Percentiles rank a stretch among this genome's conserved stretches.
phyloP scores from a whole-genome alignment of 2,797 vertebrate species.

The Myripristis murdjan region DNA sequence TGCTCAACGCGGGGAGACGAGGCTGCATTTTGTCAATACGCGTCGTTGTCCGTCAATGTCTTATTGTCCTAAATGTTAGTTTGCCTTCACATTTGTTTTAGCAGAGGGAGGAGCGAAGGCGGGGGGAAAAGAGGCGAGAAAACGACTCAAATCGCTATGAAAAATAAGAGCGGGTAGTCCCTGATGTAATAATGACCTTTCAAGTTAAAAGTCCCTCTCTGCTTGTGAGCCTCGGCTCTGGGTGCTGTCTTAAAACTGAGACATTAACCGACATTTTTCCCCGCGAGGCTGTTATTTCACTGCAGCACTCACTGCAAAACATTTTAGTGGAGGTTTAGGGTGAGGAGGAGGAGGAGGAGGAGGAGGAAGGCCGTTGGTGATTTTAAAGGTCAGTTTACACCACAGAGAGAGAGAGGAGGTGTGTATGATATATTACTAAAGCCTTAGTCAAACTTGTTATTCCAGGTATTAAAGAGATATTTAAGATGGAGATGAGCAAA shows the following conservation, averaged over 20 bases:
- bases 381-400: background rate
- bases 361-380: background rate
- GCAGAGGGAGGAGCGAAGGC: background rate
- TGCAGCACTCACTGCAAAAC: too few relatives aligned
- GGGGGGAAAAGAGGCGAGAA: background rate
- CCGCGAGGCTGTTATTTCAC: too few relatives aligned
- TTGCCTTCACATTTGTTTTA: slow-evolving; percentile 55
- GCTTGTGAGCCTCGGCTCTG: slow-evolving; percentile 4
- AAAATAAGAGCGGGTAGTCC: slow-evolving; percentile 2
- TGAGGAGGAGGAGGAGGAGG: background rate
- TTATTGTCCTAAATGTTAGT: slow-evolving; percentile 63
- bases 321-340: too few relatives aligned
- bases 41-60: slow-evolving; percentile 58
- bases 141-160: background rate
- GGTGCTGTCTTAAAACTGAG: background rate
- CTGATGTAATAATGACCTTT: slow-evolving; percentile 8
- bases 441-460: slow-evolving; percentile 65
- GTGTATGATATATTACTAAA: slow-evolving; percentile 57
- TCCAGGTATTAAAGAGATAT: slow-evolving; percentile 56
- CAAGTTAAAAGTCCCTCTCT: slow-evolving; percentile 3
- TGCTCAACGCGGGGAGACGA: slow-evolving; percentile 35
- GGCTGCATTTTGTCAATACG: slow-evolving; percentile 61
- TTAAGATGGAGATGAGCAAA: slow-evolving; percentile 62
- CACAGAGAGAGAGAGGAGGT: slow-evolving; percentile 12
- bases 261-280: background rate